Conservation (phyloP, 2,113 vertebrate genomes). For the Ranitomeya variabilis region DNA sequence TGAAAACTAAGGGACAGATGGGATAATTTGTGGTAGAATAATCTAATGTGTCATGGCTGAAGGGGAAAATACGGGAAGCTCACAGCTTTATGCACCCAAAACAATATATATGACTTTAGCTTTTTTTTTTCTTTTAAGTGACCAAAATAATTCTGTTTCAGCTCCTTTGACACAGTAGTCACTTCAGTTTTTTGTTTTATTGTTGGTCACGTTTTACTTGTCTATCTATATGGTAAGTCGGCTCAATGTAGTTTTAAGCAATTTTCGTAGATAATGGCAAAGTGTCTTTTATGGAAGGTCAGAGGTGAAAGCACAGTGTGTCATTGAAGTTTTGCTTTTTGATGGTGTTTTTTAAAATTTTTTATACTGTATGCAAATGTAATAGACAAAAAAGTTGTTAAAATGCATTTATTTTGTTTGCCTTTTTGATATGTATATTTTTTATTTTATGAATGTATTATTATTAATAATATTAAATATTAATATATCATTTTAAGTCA, state of each 20-base stretch:
- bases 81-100: slow-evolving; percentile 77
- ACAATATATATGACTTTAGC: slow-evolving; percentile 74
- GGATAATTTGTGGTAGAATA: slow-evolving; percentile 88
- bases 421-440: too few species aligned
- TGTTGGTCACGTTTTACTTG: slow-evolving; percentile 22
- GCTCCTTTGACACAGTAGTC: neutral
- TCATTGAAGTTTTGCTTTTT: neutral
- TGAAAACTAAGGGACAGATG: slow-evolving; percentile 88
- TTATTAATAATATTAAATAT: too few species aligned
- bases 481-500: too few species aligned
- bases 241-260: neutral
- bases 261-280: slow-evolving; percentile 21
- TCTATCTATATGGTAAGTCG: neutral
- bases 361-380: neutral
- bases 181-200: neutral
- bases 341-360: neutral
- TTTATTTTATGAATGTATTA: neutral
- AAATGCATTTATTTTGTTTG: too few species aligned
- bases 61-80: slow-evolving; percentile 70
- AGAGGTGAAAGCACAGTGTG: slow-evolving; percentile 12
- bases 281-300: slow-evolving; percentile 24
- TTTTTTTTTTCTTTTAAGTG: neutral
- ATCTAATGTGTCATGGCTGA: slow-evolving; percentile 79
- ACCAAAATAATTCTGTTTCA: neutral
- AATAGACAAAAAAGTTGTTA: neutral